These are phyloP conservation scores for Dunckerocampus dactyliophorus DNA, from an alignment of 2,113 vertebrate genomes.

Conservation along the genomic window DNA sequence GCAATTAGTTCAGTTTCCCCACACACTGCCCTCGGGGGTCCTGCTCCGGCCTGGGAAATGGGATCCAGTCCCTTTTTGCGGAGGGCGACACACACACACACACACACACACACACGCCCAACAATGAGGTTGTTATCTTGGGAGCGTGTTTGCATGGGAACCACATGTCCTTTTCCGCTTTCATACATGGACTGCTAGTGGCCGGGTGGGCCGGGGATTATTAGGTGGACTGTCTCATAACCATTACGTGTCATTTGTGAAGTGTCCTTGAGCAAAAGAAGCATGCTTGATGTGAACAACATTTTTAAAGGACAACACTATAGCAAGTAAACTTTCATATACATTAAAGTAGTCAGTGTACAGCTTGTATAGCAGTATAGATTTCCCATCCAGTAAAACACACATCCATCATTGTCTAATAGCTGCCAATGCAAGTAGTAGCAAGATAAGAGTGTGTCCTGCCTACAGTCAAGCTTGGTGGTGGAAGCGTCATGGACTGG, in stretches of 20 bases:
- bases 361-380: no score
- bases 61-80: constrained; percentile 79
- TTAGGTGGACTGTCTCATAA: constrained; percentile 15
- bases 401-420: no score
- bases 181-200: constrained; percentile 41
- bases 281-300: neutral
- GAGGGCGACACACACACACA: constrained; percentile 44
- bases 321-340: no score
- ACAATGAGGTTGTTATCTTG: constrained; percentile 63
- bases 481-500: no score
- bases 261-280: constrained; percentile 11
- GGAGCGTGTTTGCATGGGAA: constrained; percentile 58
- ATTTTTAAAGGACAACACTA: no score
- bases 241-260: constrained; percentile 20
- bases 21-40: constrained; percentile 83
- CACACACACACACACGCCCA: constrained; percentile 26
- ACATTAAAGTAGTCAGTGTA: no score
- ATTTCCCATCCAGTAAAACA: no score
- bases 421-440: no score
- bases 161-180: constrained; percentile 58
- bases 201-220: constrained; percentile 25
- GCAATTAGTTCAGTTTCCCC: constrained; percentile 90
- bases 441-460: no score
- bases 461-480: no score
- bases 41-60: constrained; percentile 84